Evolutionary conservation across 2,888 invertebrate genomes (phyloP), one percentile per base, ranked within the genome.

Genomic region (Amphipoea lucens): DNA sequence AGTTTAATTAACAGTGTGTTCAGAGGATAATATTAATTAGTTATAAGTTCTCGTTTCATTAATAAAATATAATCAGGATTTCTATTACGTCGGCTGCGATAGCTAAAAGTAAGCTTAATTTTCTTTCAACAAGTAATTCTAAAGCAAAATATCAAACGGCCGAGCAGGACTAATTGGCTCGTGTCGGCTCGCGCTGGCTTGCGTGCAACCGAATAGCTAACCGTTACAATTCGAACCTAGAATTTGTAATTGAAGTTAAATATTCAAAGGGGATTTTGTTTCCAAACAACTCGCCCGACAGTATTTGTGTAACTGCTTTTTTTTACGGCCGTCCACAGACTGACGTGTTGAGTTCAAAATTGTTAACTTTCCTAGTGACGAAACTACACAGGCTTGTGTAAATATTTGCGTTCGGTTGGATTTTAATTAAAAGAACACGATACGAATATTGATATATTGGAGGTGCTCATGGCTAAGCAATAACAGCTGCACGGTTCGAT

Each of bases 261-360:
- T 88, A 86, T 79, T 76, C 76, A 82, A 85, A 87, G 62, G 40
- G 71, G 48, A 81, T 69, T 77, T 78, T 68, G 69, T 83, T 86
- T 66, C 42, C 60, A 74, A 82, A 82, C 82, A 82, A 79, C 63
- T 45, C 70, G n/a, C 4, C 11, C 17, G 23, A 36, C 36, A 9
- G 29, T 68, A 74, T 82, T 80, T 73, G 17, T 63, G 29, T 62
- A 40, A 14, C n/a, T 57, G 48, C 54, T 29, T 74, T 83, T 75
- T 79, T 79, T 79, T 72, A 71, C 54, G 11, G n/a, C 29, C 12
- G 29, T 29, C 29, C 54, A 40, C 36, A 45, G 1, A 42, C 40
- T 54, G 68, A 51, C 54, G 14, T 74, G 29, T 76, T 68, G 29
- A 66, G 29, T 84, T 80, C 17, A 68, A 75, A 76, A 60, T 81